A percentile compares a stretch with the other conserved stretches of the same genome.
phyloP scores from a whole-genome alignment of 1,140 invertebrate species.

The Zaprionus davidi region DNA sequence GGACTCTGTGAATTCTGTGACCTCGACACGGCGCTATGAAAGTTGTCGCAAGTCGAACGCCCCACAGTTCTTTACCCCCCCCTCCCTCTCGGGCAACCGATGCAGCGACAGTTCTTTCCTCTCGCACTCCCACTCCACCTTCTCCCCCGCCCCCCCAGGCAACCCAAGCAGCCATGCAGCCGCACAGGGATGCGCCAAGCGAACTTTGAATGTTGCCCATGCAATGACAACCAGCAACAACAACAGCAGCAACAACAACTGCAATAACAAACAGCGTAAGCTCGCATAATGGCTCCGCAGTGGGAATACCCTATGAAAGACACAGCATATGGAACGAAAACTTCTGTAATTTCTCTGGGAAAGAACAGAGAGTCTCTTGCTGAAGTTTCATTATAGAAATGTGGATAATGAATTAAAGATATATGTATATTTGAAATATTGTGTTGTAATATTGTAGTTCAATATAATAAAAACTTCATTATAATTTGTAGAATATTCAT shows the following conservation, averaged over 20 bases:
- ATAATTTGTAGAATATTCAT: not conserved
- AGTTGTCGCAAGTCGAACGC: constrained; percentile 59
- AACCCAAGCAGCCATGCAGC: not conserved
- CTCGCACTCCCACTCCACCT: not conserved
- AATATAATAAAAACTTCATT: not conserved
- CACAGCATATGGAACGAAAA: not conserved
- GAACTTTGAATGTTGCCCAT: constrained; percentile 56
- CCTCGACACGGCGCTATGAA: constrained; percentile 67
- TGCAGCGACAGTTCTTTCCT: not conserved
- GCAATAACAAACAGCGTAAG: constrained; percentile 13
- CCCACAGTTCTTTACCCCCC: constrained; percentile 1
- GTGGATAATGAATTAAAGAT: not conserved
- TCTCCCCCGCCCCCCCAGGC: not conserved
- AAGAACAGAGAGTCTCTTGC: not conserved
- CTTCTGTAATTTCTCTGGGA: not conserved
- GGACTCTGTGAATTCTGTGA: constrained; percentile 67
- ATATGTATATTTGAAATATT: not conserved
- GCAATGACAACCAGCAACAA: constrained; percentile 33
- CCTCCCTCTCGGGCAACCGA: not conserved
- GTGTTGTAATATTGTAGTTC: not conserved
- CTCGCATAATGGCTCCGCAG: not conserved
- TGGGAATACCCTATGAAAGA: constrained; percentile 24
- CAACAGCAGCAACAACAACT: constrained; percentile 30
- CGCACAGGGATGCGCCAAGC: constrained; percentile 39
- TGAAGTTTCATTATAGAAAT: not conserved